Percentiles rank a stretch among this genome's conserved stretches.
Conservation (phyloP, 2,797 vertebrate species). For the Falco columbarius region DNA sequence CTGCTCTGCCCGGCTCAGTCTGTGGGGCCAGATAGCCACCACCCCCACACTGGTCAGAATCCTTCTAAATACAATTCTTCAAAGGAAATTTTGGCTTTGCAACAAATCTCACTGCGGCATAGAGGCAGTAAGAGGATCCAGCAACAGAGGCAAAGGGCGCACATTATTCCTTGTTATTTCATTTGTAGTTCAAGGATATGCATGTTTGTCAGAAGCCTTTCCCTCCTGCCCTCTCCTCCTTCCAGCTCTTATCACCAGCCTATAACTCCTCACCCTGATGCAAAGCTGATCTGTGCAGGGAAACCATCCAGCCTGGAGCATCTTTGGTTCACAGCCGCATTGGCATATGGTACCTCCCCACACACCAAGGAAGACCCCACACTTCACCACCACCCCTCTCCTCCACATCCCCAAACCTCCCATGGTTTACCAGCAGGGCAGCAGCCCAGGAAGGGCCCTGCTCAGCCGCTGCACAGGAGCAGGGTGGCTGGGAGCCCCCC, state of each 20-base stretch:
- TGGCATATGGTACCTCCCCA: neutral
- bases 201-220: neutral
- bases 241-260: neutral
- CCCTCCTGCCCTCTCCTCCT: neutral
- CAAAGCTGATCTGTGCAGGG: neutral
- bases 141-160: neutral
- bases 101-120: neutral
- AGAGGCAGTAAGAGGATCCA: neutral
- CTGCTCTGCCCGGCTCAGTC: neutral
- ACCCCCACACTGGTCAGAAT: fast-evolving
- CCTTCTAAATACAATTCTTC: neutral
- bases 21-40: neutral
- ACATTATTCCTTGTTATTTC: neutral
- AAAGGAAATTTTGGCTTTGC: neutral
- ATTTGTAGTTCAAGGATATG: neutral
- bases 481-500: fast-evolving
- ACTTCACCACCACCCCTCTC: neutral
- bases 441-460: neutral
- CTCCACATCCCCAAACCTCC: neutral
- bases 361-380: fast-evolving
- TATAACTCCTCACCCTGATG: neutral
- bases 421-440: too few species aligned
- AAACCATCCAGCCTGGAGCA: neutral
- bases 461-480: fast-evolving
- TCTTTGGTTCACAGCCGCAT: neutral